phyloP scores from a whole-genome alignment of 2,113 vertebrate species.

The Pitta sordida region DNA sequence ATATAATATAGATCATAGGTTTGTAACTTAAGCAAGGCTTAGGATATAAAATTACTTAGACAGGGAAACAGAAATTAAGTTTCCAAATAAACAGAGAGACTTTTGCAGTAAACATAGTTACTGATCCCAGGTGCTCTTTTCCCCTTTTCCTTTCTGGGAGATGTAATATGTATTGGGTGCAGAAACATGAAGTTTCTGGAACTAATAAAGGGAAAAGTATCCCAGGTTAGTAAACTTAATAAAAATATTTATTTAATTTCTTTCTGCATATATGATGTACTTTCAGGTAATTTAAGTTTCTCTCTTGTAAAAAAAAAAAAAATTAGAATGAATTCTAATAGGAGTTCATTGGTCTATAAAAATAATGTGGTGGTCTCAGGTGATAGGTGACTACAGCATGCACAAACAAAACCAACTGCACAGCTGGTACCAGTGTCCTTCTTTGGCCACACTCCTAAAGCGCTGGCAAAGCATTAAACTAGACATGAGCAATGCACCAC shows the following conservation, averaged over 20 bases:
- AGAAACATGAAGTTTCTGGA: not conserved
- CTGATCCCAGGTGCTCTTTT: not conserved
- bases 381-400: rapidly evolving
- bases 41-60: not conserved
- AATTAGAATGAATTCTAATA: not conserved
- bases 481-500: not conserved
- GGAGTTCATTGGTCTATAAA: not conserved
- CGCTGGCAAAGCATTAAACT: not conserved
- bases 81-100: no score
- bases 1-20: not conserved
- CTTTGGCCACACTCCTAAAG: not conserved
- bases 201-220: not conserved
- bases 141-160: not conserved
- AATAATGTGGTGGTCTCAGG: not conserved
- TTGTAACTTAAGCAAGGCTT: not conserved
- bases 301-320: not conserved
- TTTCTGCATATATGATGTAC: not conserved
- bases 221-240: not conserved
- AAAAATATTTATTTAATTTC: not conserved
- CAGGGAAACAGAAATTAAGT: not conserved
- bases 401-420: not conserved
- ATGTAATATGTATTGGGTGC: not conserved
- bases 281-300: not conserved
- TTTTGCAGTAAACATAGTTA: not conserved
- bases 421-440: not conserved